Evolutionary conservation across 1,140 invertebrate genomes (phyloP), one percentile per base, ranked within the genome.

Genomic region (Zaprionus kolodkinae): DNA sequence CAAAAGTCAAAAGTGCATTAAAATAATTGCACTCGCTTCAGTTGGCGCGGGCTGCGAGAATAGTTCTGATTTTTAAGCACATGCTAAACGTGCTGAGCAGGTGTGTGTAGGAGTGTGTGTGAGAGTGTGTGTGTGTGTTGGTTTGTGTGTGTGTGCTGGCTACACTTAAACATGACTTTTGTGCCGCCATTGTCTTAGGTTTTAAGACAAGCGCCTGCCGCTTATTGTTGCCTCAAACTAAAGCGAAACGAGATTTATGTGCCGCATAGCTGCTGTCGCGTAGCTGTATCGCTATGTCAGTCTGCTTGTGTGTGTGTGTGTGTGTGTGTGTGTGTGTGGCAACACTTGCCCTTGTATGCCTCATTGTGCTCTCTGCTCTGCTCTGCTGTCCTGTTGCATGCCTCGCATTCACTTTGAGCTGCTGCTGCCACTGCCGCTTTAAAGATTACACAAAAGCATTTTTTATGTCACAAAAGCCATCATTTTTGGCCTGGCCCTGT

Each of bases 1-100:
- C 86, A 91, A 80, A 91, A 89, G 79, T 91, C 90, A 91, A 91
- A 91, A 91, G 90, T 91, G 81, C 90, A 91, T 91, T 91, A 91
- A 91, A 91, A 91, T 91, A 91, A 91, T 91, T 91, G 90, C 90
- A 85, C 83, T 87, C 80, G 89, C 40, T 76, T 91, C 78, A 75
- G 74, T 70, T 64, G n/a, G 13, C 60, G 43, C 61, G 30, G 27
- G 27, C 27, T 60, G 40, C 38, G 64, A 38, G 56, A 61, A 54
- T 45, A 45, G 43, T 54, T 79, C 43, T 78, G 77, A 83, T 75
- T 87, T 79, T 67, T 50, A 54, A 54, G 21, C 61, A 54, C 45
- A 64, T 17, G 25, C 60, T 43, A 40, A 43, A 66, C n/a, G 2
- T 13, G 25, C 43, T 25, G 48, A n/a, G 10, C 54, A 68, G 65